Evolutionary conservation across 2,888 invertebrate species (phyloP), one percentile per base, ranked within the genome.

Genomic region (Heliconius hortense): DNA sequence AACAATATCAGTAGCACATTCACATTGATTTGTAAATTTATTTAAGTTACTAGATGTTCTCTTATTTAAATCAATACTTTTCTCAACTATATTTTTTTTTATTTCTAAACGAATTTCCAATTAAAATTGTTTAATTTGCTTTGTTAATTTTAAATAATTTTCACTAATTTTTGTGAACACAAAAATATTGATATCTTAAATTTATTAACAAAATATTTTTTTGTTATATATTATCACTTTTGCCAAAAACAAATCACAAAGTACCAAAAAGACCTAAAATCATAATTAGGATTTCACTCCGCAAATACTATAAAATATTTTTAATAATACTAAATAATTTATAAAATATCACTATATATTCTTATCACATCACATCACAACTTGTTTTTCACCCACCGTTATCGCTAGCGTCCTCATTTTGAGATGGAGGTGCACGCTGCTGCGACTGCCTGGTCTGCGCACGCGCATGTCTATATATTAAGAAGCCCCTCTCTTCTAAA

Each of bases 371-470:
- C 83, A 83, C 83, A 82, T 78, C 84, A 83, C 80, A 79, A 66
- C 2, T 31, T 43, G 66, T 39, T 13, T 60, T 62, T 77, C 84
- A 92, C 92, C 89, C 90, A 92, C 92, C 92, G 89, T 90, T 66
- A 88, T 82, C 81, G 89, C 86, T 86, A 90, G 89, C 88, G 89
- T 88, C 87, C 91, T 90, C 92, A 92, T 92, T 84, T 87, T 88
- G 87, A 81, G 81, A 84, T 79, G 80, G 82, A 85, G 88, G 85
- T 86, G 84, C 82, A 84, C 87, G 85, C 85, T 80, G 86, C 87
- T 86, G 87, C 88, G 90, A 91, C 91, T 92, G 91, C 79, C 84
- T 78, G 68, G 75, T 75, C 67, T 76, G 75, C 79, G 82, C 73
- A 62, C 28, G 83, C 84, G 85, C 85, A 78, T 79, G 77, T 82